Conservation (phyloP, 2,888 invertebrate genomes). For the Acrobasis suavella region DNA sequence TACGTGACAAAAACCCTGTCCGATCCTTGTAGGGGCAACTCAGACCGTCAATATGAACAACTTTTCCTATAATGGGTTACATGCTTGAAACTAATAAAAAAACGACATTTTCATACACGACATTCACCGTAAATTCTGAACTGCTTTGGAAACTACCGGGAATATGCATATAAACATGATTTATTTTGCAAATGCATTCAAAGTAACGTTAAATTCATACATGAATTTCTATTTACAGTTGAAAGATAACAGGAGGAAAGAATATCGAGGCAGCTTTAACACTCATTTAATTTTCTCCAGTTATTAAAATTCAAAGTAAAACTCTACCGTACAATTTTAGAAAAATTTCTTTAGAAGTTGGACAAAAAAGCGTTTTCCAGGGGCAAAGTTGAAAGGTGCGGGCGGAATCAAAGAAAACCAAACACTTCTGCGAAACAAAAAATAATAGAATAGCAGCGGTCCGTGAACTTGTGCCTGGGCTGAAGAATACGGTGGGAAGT, state of each 20-base stretch:
- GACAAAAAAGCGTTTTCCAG: neutral
- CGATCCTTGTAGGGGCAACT: too few relatives aligned
- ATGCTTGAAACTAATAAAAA: too few relatives aligned
- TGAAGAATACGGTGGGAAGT: neutral
- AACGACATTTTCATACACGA: too few relatives aligned
- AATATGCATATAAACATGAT: too few relatives aligned
- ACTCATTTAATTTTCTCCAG: neutral
- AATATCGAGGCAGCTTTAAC: neutral
- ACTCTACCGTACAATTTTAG: constrained; percentile 3
- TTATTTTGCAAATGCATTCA: too few relatives aligned
- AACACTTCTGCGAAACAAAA: constrained; percentile 9
- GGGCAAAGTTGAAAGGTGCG: constrained; percentile 12
- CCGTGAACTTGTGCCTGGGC: neutral
- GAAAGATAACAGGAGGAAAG: neutral
- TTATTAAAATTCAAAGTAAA: constrained; percentile 1
- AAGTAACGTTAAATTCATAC: too few relatives aligned
- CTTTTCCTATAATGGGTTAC: too few relatives aligned
- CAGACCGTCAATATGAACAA: too few relatives aligned
- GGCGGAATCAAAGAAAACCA: constrained; percentile 6
- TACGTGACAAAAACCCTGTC: too few relatives aligned
- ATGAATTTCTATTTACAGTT: too few relatives aligned
- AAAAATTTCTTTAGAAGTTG: neutral
- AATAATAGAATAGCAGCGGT: neutral
- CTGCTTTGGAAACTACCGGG: too few relatives aligned
- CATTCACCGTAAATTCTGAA: too few relatives aligned